phyloP scores from a whole-genome alignment of 2,888 invertebrate genomes.

The Bugulina stolonifera region DNA sequence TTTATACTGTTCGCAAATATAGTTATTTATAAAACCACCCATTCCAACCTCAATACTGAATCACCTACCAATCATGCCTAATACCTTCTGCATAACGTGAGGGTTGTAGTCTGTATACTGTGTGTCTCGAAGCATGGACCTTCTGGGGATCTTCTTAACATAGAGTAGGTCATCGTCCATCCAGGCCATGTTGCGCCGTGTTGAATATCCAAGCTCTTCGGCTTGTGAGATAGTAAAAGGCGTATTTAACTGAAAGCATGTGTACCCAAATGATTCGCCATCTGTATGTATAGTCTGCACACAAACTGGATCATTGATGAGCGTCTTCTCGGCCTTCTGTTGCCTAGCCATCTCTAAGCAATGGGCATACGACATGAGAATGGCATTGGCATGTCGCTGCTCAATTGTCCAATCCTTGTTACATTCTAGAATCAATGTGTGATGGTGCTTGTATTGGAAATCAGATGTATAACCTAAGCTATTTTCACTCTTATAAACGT shows the following conservation, averaged over 20 bases:
- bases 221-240: constrained; percentile 56
- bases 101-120: constrained; percentile 71
- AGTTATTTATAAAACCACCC: not conserved
- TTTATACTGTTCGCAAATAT: not conserved
- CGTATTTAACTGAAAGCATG: constrained; percentile 72
- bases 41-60: not conserved
- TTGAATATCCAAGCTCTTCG: constrained; percentile 36
- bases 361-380: constrained; percentile 65
- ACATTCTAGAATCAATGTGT: constrained; percentile 39
- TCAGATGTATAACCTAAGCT: not conserved
- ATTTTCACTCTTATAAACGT: constrained; percentile 5
- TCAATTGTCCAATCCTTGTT: constrained; percentile 34
- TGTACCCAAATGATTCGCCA: constrained; percentile 71
- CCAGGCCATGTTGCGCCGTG: constrained; percentile 73
- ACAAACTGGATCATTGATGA: constrained; percentile 62
- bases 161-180: constrained; percentile 46
- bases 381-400: constrained; percentile 36
- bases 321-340: constrained; percentile 58
- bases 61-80: constrained; percentile 64
- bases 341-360: constrained; percentile 68
- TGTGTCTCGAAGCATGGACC: constrained; percentile 63
- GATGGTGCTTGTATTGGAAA: constrained; percentile 4
- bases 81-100: constrained; percentile 69
- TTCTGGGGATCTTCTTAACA: constrained; percentile 59
- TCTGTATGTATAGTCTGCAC: constrained; percentile 78